Evolutionary conservation across 2,797 vertebrate species (phyloP), one percentile per base, ranked within the genome.

Genomic region (Spinus pinus): DNA sequence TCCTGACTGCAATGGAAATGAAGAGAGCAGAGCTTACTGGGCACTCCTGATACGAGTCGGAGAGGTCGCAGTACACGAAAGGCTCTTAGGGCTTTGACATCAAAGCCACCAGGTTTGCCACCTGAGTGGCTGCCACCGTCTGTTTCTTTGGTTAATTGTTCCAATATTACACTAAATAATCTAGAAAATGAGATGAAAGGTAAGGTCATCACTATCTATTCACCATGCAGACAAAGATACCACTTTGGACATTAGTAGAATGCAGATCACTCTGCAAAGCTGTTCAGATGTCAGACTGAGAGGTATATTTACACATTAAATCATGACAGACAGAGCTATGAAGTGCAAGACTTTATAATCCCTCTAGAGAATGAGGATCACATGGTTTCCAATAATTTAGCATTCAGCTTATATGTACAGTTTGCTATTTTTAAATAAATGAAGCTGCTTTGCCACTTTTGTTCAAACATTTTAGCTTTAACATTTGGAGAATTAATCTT

Each of bases 81-180:
- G 98, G 99, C 99, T 98, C 99, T 98, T 94, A 99, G 99, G 98
- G 99, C 99, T 98, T 99, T 99, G 96, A 99, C 99, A 95, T 99
- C 99, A 95, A 99, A 99, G 97, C 99, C 99, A 96, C 99, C 99
- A 66, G 99, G 97, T 97, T 99, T 99, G 77, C 99, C 99, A 85
- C 98, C 98, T 4, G 99, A 99, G 82, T 99, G 99, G 61, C 98
- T 98, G 89, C 95, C 98, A 41, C 98, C 98, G 61, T 92, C 98
- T 82, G 98, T 97, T 97, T 88, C 99, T 96, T 99, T 99, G 99
- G 99, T 99, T 98, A 99, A 98, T 98, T 99, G 97, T 98, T 99
- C 99, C 98, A 99, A 98, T 98, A 99, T 99, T 98, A 99, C 99
- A 98, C 99, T 99, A 98, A 99, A 99, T 98, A 99, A 98, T 96